phyloP scores from a whole-genome alignment of 2,797 vertebrate genomes.

The Alosa sapidissima region DNA sequence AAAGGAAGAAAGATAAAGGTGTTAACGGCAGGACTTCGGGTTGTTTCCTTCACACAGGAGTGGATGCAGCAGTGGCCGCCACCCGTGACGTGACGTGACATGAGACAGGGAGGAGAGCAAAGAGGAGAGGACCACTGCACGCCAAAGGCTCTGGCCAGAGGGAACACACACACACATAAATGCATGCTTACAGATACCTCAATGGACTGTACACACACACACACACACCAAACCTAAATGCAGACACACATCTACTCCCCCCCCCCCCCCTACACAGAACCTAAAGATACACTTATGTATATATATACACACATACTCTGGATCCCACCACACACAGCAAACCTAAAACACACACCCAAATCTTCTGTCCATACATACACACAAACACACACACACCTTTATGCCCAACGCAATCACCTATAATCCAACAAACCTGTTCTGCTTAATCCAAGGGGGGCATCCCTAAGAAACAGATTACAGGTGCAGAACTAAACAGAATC shows the following conservation, averaged over 20 bases:
- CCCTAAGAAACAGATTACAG: not conserved
- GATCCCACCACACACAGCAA: not conserved
- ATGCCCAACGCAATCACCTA: not conserved
- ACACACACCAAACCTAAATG: not conserved
- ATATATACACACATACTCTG: not conserved
- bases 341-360: not conserved
- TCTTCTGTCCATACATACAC: not conserved
- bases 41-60: not conserved
- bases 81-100: not conserved
- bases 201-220: not conserved
- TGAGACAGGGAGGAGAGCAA: not conserved
- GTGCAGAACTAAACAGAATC: not conserved
- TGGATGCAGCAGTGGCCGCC: not conserved
- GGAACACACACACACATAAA: not conserved
- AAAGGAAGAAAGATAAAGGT: not conserved
- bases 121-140: not conserved
- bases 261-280: not conserved
- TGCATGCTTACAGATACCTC: too few species aligned
- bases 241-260: not conserved
- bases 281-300: not conserved
- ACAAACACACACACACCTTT: not conserved
- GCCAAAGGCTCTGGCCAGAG: not conserved
- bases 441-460: not conserved
- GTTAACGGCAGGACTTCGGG: not conserved
- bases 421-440: not conserved